Evolutionary conservation across 2,113 vertebrate species (phyloP).

Genomic region (Potamarius usumacintae): DNA sequence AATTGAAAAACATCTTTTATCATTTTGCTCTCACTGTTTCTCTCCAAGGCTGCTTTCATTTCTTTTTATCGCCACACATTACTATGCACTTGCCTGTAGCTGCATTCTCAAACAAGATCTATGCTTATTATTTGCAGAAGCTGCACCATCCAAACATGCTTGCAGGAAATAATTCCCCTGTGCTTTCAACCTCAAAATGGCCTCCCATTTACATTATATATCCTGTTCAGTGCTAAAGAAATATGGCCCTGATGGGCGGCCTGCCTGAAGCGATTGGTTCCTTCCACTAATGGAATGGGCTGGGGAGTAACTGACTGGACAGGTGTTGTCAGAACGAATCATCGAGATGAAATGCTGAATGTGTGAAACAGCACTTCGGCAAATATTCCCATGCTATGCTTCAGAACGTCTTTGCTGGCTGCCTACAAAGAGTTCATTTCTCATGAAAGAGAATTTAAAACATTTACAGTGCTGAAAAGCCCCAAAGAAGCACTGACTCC

Average conservation of each 20-base stretch:
- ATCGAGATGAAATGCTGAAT: conserved; percentile 22
- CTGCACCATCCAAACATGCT: conserved; percentile 22
- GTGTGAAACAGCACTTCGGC: neutral
- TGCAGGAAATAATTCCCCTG: conserved; percentile 27
- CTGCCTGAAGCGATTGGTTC: conserved; percentile 21
- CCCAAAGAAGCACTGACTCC: neutral
- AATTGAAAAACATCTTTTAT: neutral
- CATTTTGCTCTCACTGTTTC: neutral
- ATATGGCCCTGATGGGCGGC: conserved; percentile 31
- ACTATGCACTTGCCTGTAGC: conserved; percentile 44
- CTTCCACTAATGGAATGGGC: conserved; percentile 27
- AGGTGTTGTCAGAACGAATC: conserved; percentile 38
- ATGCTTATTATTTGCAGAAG: conserved; percentile 28
- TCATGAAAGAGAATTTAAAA: neutral
- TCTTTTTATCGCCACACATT: conserved; percentile 47
- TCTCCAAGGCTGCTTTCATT: conserved; percentile 41
- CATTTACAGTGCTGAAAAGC: neutral
- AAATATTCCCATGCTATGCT: neutral
- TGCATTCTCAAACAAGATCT: conserved; percentile 38
- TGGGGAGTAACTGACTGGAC: conserved; percentile 32
- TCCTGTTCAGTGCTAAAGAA: conserved; percentile 4
- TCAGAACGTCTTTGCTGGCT: neutral
- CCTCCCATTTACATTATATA: conserved; percentile 41
- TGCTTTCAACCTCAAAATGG: conserved; percentile 30
- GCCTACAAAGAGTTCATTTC: neutral